Evolutionary conservation across 2,113 vertebrate species (phyloP).

Genomic region (Rhinopomastus cyanomelas): DNA sequence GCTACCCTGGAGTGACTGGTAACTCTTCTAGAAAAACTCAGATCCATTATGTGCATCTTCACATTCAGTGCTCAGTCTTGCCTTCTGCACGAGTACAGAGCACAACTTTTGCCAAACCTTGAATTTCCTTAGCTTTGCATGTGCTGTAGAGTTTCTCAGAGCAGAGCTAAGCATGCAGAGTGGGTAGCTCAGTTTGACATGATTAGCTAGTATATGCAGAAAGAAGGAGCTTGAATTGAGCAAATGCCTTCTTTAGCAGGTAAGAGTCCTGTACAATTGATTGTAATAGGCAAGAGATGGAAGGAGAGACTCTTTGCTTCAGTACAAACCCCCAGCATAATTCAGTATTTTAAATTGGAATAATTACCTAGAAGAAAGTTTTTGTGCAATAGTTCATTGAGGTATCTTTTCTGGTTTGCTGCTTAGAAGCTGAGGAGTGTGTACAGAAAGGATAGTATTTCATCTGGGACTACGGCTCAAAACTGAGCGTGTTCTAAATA

Average conservation of each 20-base stretch:
- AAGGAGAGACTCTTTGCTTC: neutral
- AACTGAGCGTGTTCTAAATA: neutral
- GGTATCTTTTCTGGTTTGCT: neutral
- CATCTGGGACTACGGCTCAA: neutral
- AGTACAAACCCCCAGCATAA: accelerated
- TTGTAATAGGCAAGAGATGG: neutral
- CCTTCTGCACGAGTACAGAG: neutral
- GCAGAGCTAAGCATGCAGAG: neutral
- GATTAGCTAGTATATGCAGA: neutral
- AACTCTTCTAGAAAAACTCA: neutral
- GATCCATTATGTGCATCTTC: neutral
- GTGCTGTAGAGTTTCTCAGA: neutral
- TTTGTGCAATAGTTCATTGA: accelerated
- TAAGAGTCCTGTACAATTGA: neutral
- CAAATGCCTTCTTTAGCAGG: neutral
- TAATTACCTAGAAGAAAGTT: neutral
- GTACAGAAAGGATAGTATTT: neutral
- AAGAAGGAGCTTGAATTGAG: neutral
- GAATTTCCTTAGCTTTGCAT: neutral
- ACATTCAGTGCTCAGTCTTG: neutral
- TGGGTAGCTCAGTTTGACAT: neutral
- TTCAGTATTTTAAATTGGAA: neutral
- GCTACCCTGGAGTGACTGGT: neutral
- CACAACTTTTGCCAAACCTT: neutral
- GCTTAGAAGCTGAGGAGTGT: neutral